Evolutionary conservation across 2,113 vertebrate species (phyloP).

Genomic region (Gymnorhina tibicen): DNA sequence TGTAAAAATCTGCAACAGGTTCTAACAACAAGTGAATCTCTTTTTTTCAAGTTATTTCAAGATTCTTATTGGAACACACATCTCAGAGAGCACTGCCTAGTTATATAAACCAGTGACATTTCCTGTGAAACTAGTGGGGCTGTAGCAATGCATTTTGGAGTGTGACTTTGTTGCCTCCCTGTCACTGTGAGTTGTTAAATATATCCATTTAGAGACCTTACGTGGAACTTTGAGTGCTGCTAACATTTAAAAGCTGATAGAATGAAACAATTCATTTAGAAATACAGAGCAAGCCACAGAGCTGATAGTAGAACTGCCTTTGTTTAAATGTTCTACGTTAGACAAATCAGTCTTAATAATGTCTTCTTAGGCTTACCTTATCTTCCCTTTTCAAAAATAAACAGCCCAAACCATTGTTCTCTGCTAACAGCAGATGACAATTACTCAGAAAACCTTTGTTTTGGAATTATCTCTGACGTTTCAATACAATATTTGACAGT

Average conservation of each 20-base stretch:
- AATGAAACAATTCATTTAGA: slow-evolving; percentile 17
- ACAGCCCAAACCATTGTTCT: slow-evolving; percentile 5
- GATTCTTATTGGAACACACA: background rate
- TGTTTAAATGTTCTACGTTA: background rate
- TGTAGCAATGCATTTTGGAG: background rate
- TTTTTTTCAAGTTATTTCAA: background rate
- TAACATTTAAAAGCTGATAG: background rate
- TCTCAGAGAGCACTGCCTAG: background rate
- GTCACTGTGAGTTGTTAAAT: background rate
- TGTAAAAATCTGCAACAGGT: background rate
- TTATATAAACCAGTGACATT: background rate
- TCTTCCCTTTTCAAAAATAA: slow-evolving; percentile 34
- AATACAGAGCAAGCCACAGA: background rate
- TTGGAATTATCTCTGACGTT: background rate
- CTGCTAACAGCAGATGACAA: background rate
- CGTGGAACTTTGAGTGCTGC: background rate
- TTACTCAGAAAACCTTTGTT: background rate
- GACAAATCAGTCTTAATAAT: slow-evolving; percentile 23
- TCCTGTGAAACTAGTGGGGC: background rate
- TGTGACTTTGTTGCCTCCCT: background rate
- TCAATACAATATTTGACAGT: background rate
- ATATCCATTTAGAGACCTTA: background rate
- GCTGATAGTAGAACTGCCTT: background rate
- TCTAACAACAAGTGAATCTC: background rate
- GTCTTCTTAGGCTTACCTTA: background rate